Conservation (phyloP, 92 coral and sea anemone genomes). For the Siderastrea radians region DNA sequence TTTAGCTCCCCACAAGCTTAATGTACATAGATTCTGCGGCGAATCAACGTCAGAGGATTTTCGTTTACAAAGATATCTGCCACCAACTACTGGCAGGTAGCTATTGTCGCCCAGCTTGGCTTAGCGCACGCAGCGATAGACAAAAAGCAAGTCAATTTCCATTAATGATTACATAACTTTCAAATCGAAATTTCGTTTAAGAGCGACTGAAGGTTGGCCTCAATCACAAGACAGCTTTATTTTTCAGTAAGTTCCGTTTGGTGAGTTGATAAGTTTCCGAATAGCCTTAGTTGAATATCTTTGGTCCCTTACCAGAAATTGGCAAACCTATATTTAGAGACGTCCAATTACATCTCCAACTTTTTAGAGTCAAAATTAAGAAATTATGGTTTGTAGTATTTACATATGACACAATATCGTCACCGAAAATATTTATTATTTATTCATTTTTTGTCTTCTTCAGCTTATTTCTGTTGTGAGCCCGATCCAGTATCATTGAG, state of each 20-base stretch:
- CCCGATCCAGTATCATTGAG: background rate
- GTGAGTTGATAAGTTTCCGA: background rate
- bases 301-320: background rate
- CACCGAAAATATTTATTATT: too few species aligned
- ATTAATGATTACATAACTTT: background rate
- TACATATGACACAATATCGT: background rate
- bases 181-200: background rate
- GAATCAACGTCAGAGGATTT: too few species aligned
- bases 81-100: too few species aligned
- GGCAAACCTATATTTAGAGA: background rate
- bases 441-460: background rate
- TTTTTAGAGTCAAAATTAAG: slow-evolving; percentile 2
- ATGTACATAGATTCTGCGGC: too few species aligned
- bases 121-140: background rate
- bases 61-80: too few species aligned
- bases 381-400: background rate
- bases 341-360: slow-evolving; percentile 9
- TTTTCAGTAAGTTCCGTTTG: background rate
- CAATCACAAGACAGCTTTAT: background rate
- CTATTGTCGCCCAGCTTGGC: background rate
- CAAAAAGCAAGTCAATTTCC: background rate
- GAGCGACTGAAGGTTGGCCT: background rate
- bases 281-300: background rate
- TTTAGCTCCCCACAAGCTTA: too few species aligned
- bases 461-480: background rate